Percentiles rank a stretch among this genome's conserved stretches.
Conservation (phyloP, 1,140 invertebrate species). For the Dysdera silvatica region DNA sequence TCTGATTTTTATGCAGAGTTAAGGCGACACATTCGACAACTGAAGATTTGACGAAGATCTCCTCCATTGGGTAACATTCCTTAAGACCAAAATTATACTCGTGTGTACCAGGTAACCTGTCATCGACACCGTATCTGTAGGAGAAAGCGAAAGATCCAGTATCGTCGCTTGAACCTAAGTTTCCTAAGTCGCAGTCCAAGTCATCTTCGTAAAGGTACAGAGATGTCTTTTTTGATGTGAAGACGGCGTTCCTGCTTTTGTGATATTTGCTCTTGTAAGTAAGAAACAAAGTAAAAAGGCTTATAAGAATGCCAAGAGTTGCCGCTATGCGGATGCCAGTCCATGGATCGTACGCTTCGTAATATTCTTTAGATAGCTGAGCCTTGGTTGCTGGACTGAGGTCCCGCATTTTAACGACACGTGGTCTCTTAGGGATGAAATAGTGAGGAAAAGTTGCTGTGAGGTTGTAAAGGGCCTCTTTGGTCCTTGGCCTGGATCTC, state of each 20-base stretch:
- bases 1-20: slow-evolving; percentile 4
- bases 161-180: slow-evolving; percentile 1
- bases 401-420: slow-evolving; percentile 25
- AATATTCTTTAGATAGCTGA: slow-evolving; percentile 60
- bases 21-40: slow-evolving; percentile 12
- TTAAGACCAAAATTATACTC: no score
- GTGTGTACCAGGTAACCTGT: no score
- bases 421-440: slow-evolving; percentile 10
- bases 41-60: slow-evolving; percentile 1
- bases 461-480: no score
- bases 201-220: slow-evolving; percentile 17
- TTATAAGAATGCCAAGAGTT: slow-evolving; percentile 60
- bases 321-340: slow-evolving; percentile 76
- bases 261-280: slow-evolving; percentile 61
- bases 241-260: not conserved
- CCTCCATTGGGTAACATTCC: slow-evolving; percentile 2
- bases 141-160: not conserved
- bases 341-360: slow-evolving; percentile 76
- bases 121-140: not conserved
- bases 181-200: slow-evolving; percentile 7
- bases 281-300: slow-evolving; percentile 76
- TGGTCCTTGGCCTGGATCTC: no score
- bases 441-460: slow-evolving; percentile 20
- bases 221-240: slow-evolving; percentile 4
- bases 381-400: slow-evolving; percentile 20